Percentiles rank a stretch among this genome's conserved stretches.
phyloP scores from a whole-genome alignment of 2,797 vertebrate genomes.

The Epinephelus malabaricus region DNA sequence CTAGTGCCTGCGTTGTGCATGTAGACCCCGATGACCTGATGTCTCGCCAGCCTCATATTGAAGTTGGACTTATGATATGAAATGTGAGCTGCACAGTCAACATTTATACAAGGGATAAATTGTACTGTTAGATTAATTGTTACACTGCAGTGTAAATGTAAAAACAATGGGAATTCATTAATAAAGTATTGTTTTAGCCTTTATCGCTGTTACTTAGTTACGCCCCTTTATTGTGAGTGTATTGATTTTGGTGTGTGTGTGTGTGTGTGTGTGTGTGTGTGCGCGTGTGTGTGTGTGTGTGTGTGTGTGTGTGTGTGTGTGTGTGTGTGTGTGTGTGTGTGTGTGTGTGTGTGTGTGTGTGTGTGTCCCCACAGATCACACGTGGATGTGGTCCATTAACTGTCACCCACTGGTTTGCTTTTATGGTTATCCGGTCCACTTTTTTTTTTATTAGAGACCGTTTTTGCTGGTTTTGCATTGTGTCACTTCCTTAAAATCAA shows the following conservation, averaged over 20 bases:
- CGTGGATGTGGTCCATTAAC: neutral
- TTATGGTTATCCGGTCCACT: neutral
- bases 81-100: slow-evolving; percentile 53
- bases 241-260: neutral
- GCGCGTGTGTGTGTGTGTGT: neutral
- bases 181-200: slow-evolving; percentile 80
- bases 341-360: neutral
- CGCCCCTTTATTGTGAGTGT: neutral
- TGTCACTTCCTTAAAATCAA: neutral
- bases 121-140: slow-evolving; percentile 54
- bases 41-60: slow-evolving; percentile 84
- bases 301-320: neutral
- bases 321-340: too few species aligned
- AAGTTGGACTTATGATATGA: slow-evolving; percentile 77
- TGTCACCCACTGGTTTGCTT: neutral
- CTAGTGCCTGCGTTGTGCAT: slow-evolving; percentile 75
- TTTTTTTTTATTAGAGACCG: neutral
- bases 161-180: slow-evolving; percentile 66
- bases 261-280: neutral
- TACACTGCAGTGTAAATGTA: slow-evolving; percentile 70
- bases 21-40: slow-evolving; percentile 58
- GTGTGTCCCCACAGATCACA: neutral
- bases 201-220: slow-evolving; percentile 29
- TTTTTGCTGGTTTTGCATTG: neutral
- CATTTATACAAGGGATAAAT: slow-evolving; percentile 57